Conservation (phyloP, 2,113 vertebrate genomes). For the Geothlypis trichas region DNA sequence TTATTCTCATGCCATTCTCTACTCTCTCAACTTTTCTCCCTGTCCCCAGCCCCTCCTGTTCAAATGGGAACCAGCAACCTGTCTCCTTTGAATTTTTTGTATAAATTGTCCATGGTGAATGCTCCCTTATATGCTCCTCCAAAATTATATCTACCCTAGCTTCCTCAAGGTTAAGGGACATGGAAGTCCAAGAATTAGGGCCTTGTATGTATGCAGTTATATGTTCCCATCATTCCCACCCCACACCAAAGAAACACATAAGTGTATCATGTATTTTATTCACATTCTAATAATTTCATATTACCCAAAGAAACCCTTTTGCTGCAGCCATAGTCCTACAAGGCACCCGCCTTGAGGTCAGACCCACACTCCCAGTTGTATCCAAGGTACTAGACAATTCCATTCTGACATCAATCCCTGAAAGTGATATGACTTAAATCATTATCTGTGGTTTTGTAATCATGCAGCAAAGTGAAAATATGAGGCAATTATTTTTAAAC, state of each 20-base stretch:
- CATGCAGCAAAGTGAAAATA: not conserved
- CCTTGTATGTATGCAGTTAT: not conserved
- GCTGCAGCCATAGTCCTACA: not conserved
- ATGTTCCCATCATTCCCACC: not conserved
- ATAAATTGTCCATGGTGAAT: not conserved
- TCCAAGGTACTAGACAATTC: not conserved
- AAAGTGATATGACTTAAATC: not conserved
- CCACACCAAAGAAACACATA: not conserved
- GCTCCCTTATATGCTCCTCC: not conserved
- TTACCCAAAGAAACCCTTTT: not conserved
- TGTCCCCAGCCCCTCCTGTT: not conserved
- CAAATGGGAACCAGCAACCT: not conserved
- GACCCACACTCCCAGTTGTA: not conserved
- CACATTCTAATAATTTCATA: not conserved
- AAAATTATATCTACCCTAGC: not conserved
- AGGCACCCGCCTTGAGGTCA: not conserved
- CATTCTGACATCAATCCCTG: not conserved
- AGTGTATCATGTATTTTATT: not conserved
- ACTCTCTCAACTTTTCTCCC: not conserved
- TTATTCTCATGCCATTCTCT: constrained; percentile 1
- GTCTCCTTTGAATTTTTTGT: not conserved
- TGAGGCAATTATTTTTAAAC: not conserved
- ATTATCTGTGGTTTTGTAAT: not conserved
- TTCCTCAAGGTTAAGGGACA: not conserved
- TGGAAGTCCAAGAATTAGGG: not conserved